Evolutionary conservation across 2,888 invertebrate genomes (phyloP).

Genomic region (Maniola hyperantus): DNA sequence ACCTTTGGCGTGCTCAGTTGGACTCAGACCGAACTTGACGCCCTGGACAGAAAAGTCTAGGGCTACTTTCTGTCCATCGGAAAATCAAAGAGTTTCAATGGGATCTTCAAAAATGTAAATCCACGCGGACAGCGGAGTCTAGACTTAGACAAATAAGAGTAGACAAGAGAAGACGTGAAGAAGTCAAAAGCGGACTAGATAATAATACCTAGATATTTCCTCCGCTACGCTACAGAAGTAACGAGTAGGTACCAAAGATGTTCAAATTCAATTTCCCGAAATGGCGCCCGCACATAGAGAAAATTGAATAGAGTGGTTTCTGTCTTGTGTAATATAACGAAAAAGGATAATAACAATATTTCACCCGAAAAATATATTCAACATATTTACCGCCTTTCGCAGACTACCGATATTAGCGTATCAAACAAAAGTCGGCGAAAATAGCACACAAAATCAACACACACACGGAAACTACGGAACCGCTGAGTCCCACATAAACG

Average conservation of each 20-base stretch:
- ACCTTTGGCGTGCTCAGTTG: too few relatives aligned
- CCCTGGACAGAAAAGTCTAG: too few relatives aligned
- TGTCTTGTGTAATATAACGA: conserved; percentile 13
- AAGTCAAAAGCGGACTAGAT: too few relatives aligned
- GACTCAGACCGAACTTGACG: too few relatives aligned
- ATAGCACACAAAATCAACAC: too few relatives aligned
- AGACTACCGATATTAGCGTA: background rate
- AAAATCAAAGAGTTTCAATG: too few relatives aligned
- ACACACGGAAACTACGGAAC: too few relatives aligned
- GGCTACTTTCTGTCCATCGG: too few relatives aligned
- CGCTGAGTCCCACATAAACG: too few relatives aligned
- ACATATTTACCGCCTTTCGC: background rate
- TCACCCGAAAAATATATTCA: conserved; percentile 17
- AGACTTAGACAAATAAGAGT: too few relatives aligned
- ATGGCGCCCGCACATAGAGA: conserved; percentile 16
- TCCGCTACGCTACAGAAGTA: background rate
- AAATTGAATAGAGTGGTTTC: conserved; percentile 28
- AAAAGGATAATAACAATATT: conserved; percentile 30
- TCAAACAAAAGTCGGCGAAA: background rate
- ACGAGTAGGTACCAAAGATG: conserved; percentile 4
- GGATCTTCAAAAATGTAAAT: too few relatives aligned
- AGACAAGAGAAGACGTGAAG: too few relatives aligned
- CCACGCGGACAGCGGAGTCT: background rate
- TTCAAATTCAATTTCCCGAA: conserved; percentile 28
- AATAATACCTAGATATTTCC: background rate